phyloP scores from a whole-genome alignment of 2,113 vertebrate genomes.

The Hypomesus transpacificus region DNA sequence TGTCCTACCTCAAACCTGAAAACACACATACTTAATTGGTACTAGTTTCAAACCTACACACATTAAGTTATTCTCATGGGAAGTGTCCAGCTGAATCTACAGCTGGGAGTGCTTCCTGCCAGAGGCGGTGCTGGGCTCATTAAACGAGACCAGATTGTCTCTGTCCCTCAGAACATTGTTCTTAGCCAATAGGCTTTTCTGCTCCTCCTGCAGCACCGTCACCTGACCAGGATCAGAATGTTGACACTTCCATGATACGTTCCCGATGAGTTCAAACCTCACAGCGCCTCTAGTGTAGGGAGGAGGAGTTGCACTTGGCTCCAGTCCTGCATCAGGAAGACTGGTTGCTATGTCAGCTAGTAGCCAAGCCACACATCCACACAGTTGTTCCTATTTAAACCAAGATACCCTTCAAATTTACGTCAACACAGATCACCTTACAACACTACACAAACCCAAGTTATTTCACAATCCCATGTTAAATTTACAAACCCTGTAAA shows the following conservation, averaged over 20 bases:
- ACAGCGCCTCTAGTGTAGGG: too few species aligned
- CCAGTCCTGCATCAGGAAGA: too few species aligned
- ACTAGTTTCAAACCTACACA: conserved; percentile 36
- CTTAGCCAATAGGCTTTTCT: conserved; percentile 89
- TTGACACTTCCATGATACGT: too few species aligned
- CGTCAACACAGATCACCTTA: too few species aligned
- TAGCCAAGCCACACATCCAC: too few species aligned
- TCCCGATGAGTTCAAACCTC: not conserved
- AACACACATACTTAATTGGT: not conserved
- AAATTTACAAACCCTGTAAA: too few species aligned
- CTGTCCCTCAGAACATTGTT: conserved; percentile 91
- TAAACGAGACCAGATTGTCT: conserved; percentile 86
- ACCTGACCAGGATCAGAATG: conserved; percentile 72
- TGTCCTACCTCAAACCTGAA: not conserved
- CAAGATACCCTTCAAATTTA: too few species aligned
- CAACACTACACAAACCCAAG: too few species aligned
- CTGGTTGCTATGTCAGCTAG: too few species aligned
- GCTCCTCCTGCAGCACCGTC: conserved; percentile 90
- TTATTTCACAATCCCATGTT: too few species aligned
- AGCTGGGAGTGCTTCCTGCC: conserved; percentile 87
- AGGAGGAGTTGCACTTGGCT: too few species aligned
- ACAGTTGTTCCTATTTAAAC: too few species aligned
- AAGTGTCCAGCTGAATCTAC: conserved; percentile 85
- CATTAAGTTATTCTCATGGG: conserved; percentile 98
- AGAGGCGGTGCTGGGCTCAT: conserved; percentile 84